Evolutionary conservation across 2,113 vertebrate genomes (phyloP).

Genomic region (Myiopsitta monachus): DNA sequence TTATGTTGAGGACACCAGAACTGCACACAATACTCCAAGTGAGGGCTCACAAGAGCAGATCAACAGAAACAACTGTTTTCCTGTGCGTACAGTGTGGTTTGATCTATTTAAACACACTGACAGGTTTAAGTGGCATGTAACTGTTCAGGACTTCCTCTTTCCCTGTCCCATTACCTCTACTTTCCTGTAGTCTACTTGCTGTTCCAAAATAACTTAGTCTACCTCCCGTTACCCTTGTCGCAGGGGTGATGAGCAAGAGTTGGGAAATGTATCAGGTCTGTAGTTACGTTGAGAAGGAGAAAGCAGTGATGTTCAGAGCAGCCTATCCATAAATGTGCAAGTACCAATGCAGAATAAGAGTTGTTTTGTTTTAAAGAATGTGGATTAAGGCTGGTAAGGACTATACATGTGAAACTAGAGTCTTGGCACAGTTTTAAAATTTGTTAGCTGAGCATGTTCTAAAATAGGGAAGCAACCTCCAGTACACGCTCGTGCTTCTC

Average conservation of each 20-base stretch:
- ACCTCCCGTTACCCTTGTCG: accelerated
- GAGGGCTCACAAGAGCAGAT: no score
- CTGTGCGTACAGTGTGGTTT: neutral
- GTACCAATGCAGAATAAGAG: neutral
- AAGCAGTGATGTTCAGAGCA: neutral
- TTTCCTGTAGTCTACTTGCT: neutral
- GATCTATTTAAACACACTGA: neutral
- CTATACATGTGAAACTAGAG: neutral
- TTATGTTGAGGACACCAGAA: no score
- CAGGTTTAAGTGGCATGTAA: neutral
- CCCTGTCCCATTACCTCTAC: neutral
- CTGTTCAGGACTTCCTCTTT: neutral
- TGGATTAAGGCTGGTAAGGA: neutral
- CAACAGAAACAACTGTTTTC: neutral
- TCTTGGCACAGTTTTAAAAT: neutral
- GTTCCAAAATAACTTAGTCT: neutral
- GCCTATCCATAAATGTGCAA: neutral
- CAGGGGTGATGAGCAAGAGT: neutral
- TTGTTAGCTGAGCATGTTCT: neutral
- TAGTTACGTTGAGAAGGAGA: neutral
- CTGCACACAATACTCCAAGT: no score
- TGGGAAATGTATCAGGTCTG: neutral
- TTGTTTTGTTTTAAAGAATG: neutral
- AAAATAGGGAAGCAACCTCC: neutral
- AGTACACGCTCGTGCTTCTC: neutral